These are phyloP conservation scores for Ferrisia virgata DNA, from an alignment of 2,888 invertebrate species.

Conservation along the genomic window DNA sequence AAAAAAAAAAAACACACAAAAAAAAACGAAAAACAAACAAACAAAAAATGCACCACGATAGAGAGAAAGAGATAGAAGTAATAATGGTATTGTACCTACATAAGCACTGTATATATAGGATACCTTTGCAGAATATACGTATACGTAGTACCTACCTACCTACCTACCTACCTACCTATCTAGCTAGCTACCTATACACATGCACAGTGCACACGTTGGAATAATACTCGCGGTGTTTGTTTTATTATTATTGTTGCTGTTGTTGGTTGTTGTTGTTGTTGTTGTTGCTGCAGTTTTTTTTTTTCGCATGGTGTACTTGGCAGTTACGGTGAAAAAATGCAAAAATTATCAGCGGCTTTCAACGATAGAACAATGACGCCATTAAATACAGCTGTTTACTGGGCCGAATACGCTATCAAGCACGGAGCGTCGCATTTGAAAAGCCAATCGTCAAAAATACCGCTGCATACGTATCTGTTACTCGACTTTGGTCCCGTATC, in stretches of 20 bases:
- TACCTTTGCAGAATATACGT: neutral
- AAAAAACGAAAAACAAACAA: neutral
- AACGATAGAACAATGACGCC: conserved; percentile 26
- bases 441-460: conserved; percentile 19
- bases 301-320: neutral
- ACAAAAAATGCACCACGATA: too few species aligned
- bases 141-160: too few species aligned
- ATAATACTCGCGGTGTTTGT: conserved; percentile 19
- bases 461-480: neutral
- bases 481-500: conserved; percentile 10
- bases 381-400: conserved; percentile 29
- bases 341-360: conserved; percentile 26
- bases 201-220: neutral
- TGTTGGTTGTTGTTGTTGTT: neutral
- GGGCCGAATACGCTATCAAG: conserved; percentile 26
- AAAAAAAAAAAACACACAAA: neutral
- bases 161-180: too few species aligned
- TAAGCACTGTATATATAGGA: too few species aligned
- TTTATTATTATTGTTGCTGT: neutral
- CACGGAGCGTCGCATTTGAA: conserved; percentile 10
- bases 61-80: neutral
- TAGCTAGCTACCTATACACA: neutral
- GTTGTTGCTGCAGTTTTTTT: neutral
- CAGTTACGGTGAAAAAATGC: conserved; percentile 20
- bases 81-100: too few species aligned